Base-by-base conservation (phyloP, 2,113 vertebrate species). In the Edolisoma coerulescens region DNA sequence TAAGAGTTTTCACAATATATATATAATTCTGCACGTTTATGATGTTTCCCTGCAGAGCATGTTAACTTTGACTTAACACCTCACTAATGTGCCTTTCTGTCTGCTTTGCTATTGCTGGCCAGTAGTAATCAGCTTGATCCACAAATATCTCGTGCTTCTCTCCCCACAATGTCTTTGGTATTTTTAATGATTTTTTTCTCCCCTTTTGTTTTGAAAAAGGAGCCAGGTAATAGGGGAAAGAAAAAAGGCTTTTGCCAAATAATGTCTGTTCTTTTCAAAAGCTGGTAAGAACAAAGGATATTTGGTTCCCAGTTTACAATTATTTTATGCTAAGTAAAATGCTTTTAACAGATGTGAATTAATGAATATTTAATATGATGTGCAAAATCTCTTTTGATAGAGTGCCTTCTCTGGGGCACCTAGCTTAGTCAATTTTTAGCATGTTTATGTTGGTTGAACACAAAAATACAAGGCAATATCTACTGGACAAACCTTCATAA, bases 181-280 rank as follows among this genome's bases (percentile, higher is more conserved):
- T 49, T 71, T 85, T 70, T 32, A 61, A 39, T 24, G 1, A 14
- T 16, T 47, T 61, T 14, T 11, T 27, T 32, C 28, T 15, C 4
- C 1, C 1, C 1, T 1, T 70, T 70, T n/a, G 9, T 53, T 89
- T 83, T 83, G 11, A 12, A 28, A 63, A 47, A 59, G 39, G 15
- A 82, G 4, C 1, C 4, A 6, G 28, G 5, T 21, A 30, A 2
- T 4, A 28, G 3, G 3, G 4, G 23, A 69, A 37, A 68, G 39
- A 13, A 61, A 61, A 89, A 89, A 78, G 13, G 1, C 3, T 70
- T 83, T 67, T 41, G 3, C 3, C 5, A 50, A 68, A 81, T 64
- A 10, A 11, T n/a, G 4, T 3, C 4, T 35, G 5, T 24, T 87
- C 7, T 60, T 88, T 52, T 23, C 26, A 41, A 69, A 74, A 88